Evolutionary conservation across 64 coral and sea anemone genomes (phyloP).

Genomic region (Montipora cactus): DNA sequence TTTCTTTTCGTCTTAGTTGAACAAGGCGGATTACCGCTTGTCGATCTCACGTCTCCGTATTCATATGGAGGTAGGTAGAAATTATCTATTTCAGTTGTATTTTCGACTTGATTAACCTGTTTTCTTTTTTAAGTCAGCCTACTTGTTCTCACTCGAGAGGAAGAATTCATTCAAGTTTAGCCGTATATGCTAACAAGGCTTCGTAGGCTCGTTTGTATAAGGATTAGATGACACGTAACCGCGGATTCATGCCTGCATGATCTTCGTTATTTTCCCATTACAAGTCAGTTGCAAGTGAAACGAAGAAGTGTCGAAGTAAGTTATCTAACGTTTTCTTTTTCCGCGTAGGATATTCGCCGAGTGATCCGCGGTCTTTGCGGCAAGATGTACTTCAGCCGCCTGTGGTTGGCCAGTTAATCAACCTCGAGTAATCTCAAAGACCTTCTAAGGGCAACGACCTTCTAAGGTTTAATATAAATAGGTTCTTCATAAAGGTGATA

Average conservation of each 20-base stretch:
- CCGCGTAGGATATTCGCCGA: not conserved
- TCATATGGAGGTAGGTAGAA: not conserved
- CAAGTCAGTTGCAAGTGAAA: not conserved
- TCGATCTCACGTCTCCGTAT: constrained; percentile 4
- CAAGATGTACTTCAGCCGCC: constrained; percentile 7
- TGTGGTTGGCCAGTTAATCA: constrained; percentile 30
- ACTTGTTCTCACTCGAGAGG: not conserved
- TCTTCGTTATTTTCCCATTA: no score
- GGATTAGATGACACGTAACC: no score
- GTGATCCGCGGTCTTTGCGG: not conserved
- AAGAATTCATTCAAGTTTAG: no score
- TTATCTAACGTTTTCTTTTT: not conserved
- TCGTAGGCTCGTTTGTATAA: no score
- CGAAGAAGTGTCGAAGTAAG: not conserved
- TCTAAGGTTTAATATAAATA: no score
- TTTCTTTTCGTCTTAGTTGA: not conserved
- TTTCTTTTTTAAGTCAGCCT: not conserved
- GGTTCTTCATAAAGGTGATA: not conserved
- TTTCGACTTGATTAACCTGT: not conserved
- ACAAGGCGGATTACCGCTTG: not conserved
- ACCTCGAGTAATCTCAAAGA: not conserved
- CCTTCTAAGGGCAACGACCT: no score
- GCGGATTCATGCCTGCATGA: no score
- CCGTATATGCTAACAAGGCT: no score
- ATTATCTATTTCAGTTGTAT: not conserved